Evolutionary conservation across 2,797 vertebrate species (phyloP).

Genomic region (Pteropus rufus): DNA sequence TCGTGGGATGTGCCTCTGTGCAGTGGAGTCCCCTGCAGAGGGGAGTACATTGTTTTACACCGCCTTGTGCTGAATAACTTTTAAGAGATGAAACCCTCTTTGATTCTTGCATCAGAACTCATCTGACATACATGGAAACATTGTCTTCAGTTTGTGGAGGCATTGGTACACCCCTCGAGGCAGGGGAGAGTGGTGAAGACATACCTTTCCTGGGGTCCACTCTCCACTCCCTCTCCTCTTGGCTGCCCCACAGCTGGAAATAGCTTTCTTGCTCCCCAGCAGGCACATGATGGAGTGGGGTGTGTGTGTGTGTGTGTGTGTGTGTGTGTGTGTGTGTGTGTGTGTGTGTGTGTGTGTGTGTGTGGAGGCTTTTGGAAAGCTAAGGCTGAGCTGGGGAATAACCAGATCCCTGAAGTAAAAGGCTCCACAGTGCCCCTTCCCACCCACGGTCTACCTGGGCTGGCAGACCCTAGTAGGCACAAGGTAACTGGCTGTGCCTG

Average conservation of each 20-base stretch:
- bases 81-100: not conserved
- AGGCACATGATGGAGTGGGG: not conserved
- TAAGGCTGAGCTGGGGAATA: not conserved
- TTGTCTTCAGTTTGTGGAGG: not conserved
- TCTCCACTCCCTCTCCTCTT: not conserved
- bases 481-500: not conserved
- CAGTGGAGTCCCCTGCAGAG: fast-evolving
- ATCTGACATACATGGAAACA: fast-evolving
- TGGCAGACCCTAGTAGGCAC: not conserved
- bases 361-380: not conserved
- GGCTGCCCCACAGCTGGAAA: not conserved
- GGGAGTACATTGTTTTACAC: not conserved
- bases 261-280: not conserved
- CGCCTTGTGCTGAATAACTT: not conserved
- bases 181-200: not conserved
- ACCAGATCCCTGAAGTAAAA: not conserved
- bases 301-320: not conserved
- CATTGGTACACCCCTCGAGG: not conserved
- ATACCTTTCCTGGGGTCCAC: fast-evolving
- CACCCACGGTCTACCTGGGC: not conserved
- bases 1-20: too few species aligned
- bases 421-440: not conserved
- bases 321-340: too few species aligned
- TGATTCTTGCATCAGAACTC: not conserved
- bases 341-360: too few species aligned